Evolutionary conservation across 1,140 invertebrate species (phyloP), one percentile per base, ranked within the genome.

Genomic region (Lepidostoma basale): DNA sequence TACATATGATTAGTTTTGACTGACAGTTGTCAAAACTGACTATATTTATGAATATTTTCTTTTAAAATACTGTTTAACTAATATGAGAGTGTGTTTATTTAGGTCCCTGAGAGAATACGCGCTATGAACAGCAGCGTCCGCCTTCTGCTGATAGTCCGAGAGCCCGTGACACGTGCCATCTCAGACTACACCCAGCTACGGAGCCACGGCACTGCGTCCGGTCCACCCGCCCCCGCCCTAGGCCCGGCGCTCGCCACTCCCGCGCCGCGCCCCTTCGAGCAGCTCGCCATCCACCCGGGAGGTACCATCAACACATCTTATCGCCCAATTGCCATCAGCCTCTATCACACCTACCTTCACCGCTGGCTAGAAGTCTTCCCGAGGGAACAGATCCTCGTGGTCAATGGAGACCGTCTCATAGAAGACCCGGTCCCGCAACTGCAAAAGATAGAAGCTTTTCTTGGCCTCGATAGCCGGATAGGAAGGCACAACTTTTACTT

Each of bases 361-460:
- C 87, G 92, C 62, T 95, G 93, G 93, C 82, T 94, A 44, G 91
- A 94, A 79, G 90, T 91, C 59, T 99, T 99, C 83, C 89, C 93
- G 0, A 83, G 92, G 6, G 88, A 92, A 44, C 96, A 98, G 77
- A 90, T 99, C 40, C 88, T 97, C 64, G 89, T 99, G 45, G 96
- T 99, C 39, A 97, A 96, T 79, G 97, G 97, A 0, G 96, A 99
- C 83, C 88, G 90, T 63, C 86, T 99, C n/a, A 97, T 98, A 72
- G 91, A 92, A 76, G 92, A 98, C 79, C 97, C 97, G 0, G 92
- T 96, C 2, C 90, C 90, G 0, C 96, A 98, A 80, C 81, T 98
- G 62, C 88, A 90, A 40, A 88, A 90, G 64, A 95, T 98, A 68
- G 93, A 95, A 79, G 85, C 88, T 36, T 99, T 99, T 79, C 86